Percentiles rank a stretch among this genome's conserved stretches.
Evolutionary conservation across 2,888 invertebrate genomes (phyloP).

Genomic region (Lepidonotus clava): DNA sequence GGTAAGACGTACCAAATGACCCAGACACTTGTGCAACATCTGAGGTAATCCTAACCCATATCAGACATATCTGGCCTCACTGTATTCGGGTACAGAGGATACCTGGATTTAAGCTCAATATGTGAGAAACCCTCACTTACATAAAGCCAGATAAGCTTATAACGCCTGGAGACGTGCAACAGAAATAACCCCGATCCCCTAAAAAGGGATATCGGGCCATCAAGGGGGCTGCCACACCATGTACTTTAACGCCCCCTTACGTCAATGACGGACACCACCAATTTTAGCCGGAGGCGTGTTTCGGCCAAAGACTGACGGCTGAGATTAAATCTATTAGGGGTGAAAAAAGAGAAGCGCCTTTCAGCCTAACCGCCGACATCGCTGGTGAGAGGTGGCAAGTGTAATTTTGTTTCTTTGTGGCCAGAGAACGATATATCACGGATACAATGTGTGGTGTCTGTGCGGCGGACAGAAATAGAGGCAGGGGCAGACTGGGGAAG

Average conservation of each 20-base stretch:
- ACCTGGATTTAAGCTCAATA: too few species aligned
- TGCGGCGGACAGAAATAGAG: not conserved
- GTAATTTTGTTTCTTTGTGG: not conserved
- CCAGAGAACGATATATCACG: not conserved
- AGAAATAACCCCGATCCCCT: too few species aligned
- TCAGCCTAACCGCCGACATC: not conserved
- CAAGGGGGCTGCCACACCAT: too few species aligned
- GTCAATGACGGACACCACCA: not conserved
- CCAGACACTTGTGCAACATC: too few species aligned
- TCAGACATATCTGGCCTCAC: too few species aligned
- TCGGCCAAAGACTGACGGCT: not conserved
- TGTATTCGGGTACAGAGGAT: too few species aligned
- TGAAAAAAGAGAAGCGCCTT: not conserved
- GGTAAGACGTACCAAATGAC: too few species aligned
- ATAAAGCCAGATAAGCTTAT: conserved; percentile 4
- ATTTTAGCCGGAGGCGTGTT: not conserved
- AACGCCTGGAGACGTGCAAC: too few species aligned
- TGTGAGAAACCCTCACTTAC: too few species aligned
- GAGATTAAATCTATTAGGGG: not conserved
- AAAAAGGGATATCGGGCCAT: too few species aligned
- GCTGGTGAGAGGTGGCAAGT: not conserved
- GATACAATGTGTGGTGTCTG: not conserved
- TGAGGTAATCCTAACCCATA: too few species aligned
- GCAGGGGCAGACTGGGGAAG: not conserved
- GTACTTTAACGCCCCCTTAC: not conserved